Evolutionary conservation across 2,888 invertebrate genomes (phyloP), one percentile per base, ranked within the genome.

Genomic region (Chymomyza amoena): DNA sequence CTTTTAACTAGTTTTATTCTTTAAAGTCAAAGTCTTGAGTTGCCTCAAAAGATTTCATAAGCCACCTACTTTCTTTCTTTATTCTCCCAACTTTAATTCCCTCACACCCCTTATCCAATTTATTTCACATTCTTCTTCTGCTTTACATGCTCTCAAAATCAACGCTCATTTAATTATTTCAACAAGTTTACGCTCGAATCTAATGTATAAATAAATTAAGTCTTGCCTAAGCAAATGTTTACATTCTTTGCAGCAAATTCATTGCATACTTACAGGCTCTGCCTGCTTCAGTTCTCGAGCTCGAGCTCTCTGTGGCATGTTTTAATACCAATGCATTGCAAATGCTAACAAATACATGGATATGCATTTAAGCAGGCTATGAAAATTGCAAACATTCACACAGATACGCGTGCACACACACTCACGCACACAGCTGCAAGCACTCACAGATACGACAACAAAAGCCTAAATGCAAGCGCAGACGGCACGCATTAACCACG

Each of bases 151-250:
- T 18, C 15, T 15, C n/a, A 20, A 20, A 20, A 57, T 18, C 15
- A 20, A 57, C 56, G 56, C 28, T 59, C 13, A 36, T 36, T 32
- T 32, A 60, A 60, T 60, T 36, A 36, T 28, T 36, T 60, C 60
- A 60, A 28, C 32, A 60, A 36, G n/a, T 60, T 60, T 13, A 60
- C 32, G 36, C 60, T 60, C 60, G 32, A 32, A 39, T 75, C 75
- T 57, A 28, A 61, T 59, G 65, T 73, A 67, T 76, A 75, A 76
- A 76, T 84, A 79, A 83, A 82, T 85, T 85, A 79, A 61, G 62
- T 64, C 76, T 54, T 54, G 72, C 66, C 18, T 16, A 61, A 61
- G 45, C 45, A 76, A 84, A 84, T 82, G 75, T 73, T 78, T 81
- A 71, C 71, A 70, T 69, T 72, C 69, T 68, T 56, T 76, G 74